Evolutionary conservation across 2,113 vertebrate species (phyloP), one percentile per base, ranked within the genome.

Genomic region (Acanthochromis polyacanthus): DNA sequence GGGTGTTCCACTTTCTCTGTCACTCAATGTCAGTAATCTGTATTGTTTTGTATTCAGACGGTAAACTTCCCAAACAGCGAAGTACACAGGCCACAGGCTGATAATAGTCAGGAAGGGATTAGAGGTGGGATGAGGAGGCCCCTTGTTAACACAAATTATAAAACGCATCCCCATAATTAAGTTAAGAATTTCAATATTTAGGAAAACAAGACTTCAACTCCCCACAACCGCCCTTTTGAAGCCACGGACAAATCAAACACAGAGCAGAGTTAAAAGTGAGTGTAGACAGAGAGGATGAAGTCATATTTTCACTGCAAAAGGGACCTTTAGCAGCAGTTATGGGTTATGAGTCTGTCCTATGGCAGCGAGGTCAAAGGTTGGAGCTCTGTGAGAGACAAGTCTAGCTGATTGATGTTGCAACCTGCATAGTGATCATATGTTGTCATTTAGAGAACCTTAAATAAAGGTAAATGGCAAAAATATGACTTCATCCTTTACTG

Each of bases 101-200:
- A 81, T 83, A 77, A 83, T 85, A 78, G 71, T 58, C 84, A 87
- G 77, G 88, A 87, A 83, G 75, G 67, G 86, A 81, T 88, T 85
- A 83, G 40, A 75, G 53, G 14, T 48, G 81, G 75, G 75, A 85
- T 82, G 63, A 86, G 70, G 65, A 80, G 77, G 71, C 78, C 77
- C 52, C 80, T 88, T 88, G 90, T 88, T 87, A 77, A 17, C 86
- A 82, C 82, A 85, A 82, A 85, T 88, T 85, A 90, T 87, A 66
- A 71, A 85, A 87, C 78, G 68, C 71, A 70, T 80, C 82, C 80
- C 88, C 72, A 75, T 90, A 87, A 91, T 91, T 89, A 91, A 75
- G 64, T 71, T 74, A 80, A 88, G 86, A 80, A 88, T 82, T 75
- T 73, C 67, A 72, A 20, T 87, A 87, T 90, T 85, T 79, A 36